Conservation (phyloP, 2,888 invertebrate genomes). For the Apamea crenata region DNA sequence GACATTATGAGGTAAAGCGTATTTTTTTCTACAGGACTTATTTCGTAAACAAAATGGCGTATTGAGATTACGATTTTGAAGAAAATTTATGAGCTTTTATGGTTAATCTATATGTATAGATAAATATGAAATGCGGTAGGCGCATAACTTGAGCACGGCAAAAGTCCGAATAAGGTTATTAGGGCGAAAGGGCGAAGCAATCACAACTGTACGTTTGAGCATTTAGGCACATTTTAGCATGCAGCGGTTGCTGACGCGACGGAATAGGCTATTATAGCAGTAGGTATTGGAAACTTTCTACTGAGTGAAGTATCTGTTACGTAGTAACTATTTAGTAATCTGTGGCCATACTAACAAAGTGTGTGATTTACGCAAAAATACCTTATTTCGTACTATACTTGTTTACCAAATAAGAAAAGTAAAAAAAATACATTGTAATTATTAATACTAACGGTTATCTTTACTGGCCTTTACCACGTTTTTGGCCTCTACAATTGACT, state of each 20-base stretch:
- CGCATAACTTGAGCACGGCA: neutral
- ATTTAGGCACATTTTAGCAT: no score
- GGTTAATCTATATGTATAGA: neutral
- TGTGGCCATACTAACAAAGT: neutral
- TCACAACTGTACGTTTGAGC: no score
- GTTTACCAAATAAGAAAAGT: slow-evolving; percentile 18
- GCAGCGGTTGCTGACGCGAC: no score
- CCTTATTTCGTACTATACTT: neutral
- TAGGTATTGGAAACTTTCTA: no score
- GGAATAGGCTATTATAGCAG: no score
- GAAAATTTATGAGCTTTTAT: neutral
- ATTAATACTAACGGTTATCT: slow-evolving; percentile 23
- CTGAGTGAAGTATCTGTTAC: no score
- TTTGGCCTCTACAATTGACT: slow-evolving; percentile 45
- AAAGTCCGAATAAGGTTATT: neutral
- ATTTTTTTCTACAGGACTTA: slow-evolving; percentile 8
- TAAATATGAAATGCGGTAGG: neutral
- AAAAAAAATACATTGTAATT: slow-evolving; percentile 14
- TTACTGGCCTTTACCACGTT: slow-evolving; percentile 24
- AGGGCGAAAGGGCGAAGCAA: no score
- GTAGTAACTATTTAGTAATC: no score
- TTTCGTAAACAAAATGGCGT: slow-evolving; percentile 24
- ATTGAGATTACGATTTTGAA: neutral
- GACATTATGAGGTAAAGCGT: slow-evolving; percentile 46
- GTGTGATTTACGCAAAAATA: neutral